Base-by-base conservation (phyloP, 1,140 invertebrate species). In the Hermetia illucens region DNA sequence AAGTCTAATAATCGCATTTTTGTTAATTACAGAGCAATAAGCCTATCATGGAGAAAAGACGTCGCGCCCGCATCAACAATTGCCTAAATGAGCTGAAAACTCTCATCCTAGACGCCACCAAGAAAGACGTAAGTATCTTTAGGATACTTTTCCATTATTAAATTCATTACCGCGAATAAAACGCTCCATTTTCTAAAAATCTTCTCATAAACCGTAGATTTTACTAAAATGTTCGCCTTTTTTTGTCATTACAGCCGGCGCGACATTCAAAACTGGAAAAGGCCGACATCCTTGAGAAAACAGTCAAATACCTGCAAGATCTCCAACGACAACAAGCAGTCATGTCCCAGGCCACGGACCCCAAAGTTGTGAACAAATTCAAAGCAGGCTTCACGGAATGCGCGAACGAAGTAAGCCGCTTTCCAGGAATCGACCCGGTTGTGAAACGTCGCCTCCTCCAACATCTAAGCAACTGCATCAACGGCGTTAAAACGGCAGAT, bases 241-340 rank as follows among this genome's bases (percentile, higher is more conserved):
- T 43, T 17, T 39, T 34, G 19, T 43, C 18, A 34, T 69, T 77
- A 47, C 67, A 90, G 86, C 85, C 83, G 25, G 77, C 87, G 22
- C 71, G 87, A 46, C 89, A 92, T 61, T 88, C 88, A 3, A 96
- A 96, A 58, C 62, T 96, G 22, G 93, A 96, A 59, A 97, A 97
- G 62, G 92, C 93, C 0, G 92, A 96, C 54, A 96, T 96, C 39
- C 65, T 96, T 34, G 92, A 97, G 62, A 87, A 95, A 81, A 92
- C 92, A 0, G 90, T 96, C 12, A 90, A 91, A 57, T 86, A 94
- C 61, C 64, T 94, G 41, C 83, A 89, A 58, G 76, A 74, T 3
- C 64, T 90, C 5, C 80, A 88, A 47, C 70, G 79, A 13, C 80
- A 85, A 59, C 75, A 79, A 53, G 64, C 75, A 19, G 75, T 77